These are phyloP conservation scores for Dioctria rufipes DNA, from an alignment of 2,888 invertebrate genomes.

Conservation along the genomic window DNA sequence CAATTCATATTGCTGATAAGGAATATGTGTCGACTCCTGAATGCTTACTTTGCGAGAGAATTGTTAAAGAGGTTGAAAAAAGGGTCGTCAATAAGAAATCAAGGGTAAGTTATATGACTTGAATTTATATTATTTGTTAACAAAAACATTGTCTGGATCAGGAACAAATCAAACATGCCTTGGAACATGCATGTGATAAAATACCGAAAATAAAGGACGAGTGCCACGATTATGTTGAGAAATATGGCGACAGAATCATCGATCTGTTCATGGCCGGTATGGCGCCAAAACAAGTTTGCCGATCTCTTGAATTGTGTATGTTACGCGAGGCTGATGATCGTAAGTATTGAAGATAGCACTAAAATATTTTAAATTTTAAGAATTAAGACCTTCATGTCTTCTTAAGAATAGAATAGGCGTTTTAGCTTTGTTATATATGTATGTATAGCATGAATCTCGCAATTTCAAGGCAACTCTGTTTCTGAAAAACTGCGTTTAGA, in stretches of 20 bases:
- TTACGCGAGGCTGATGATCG: constrained; percentile 65
- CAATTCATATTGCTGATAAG: constrained; percentile 63
- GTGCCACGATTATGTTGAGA: constrained; percentile 81
- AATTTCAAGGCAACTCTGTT: too few relatives aligned
- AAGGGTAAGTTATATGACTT: constrained; percentile 60
- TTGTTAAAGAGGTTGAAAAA: constrained; percentile 67
- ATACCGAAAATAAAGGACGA: constrained; percentile 70
- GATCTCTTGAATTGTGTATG: constrained; percentile 77
- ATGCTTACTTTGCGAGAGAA: constrained; percentile 67
- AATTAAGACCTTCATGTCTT: not conserved
- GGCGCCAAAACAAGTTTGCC: constrained; percentile 80
- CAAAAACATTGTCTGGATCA: constrained; percentile 49
- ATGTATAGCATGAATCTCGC: too few relatives aligned
- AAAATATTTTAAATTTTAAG: not conserved
- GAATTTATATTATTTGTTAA: too few relatives aligned
- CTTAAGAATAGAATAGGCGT: not conserved
- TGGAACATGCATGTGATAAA: constrained; percentile 67
- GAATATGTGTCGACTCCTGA: constrained; percentile 63
- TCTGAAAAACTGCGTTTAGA: too few relatives aligned
- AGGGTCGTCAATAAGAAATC: constrained; percentile 66
- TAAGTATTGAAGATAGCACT: constrained; percentile 62
- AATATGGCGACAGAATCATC: constrained; percentile 82
- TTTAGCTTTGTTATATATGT: not conserved
- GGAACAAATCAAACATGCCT: constrained; percentile 66
- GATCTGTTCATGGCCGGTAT: constrained; percentile 79